These are phyloP conservation scores for Rhyzopertha dominica DNA, from an alignment of 1,140 invertebrate genomes.

Conservation along the genomic window DNA sequence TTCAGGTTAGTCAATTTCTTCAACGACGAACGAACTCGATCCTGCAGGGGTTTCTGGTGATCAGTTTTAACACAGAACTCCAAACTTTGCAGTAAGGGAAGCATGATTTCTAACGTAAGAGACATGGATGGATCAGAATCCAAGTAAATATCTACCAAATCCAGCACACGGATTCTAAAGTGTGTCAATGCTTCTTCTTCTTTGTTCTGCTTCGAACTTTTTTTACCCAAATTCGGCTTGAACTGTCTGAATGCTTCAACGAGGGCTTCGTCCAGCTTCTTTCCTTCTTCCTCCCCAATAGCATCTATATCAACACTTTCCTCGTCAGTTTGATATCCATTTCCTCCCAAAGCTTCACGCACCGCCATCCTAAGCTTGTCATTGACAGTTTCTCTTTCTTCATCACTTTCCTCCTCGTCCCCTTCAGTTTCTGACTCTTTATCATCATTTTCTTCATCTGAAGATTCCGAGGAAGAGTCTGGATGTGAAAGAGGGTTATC, in stretches of 20 bases:
- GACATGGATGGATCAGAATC: constrained; percentile 62
- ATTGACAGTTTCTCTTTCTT: constrained; percentile 58
- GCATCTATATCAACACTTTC: constrained; percentile 72
- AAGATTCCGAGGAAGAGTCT: no score
- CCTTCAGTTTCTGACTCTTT: constrained; percentile 34
- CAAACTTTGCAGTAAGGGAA: constrained; percentile 58
- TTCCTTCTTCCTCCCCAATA: constrained; percentile 69
- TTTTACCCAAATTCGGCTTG: constrained; percentile 52
- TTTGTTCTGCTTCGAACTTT: constrained; percentile 60
- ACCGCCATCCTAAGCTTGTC: constrained; percentile 62
- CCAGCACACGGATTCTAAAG: constrained; percentile 63
- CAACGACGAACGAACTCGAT: constrained; percentile 55
- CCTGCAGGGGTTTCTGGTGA: constrained; percentile 62
- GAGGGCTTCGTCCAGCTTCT: constrained; percentile 62
- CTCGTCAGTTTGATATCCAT: constrained; percentile 53
- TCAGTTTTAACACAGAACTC: constrained; percentile 63
- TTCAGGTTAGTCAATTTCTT: constrained; percentile 57
- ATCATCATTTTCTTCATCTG: constrained; percentile 34
- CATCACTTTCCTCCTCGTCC: constrained; percentile 50
- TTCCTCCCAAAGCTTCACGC: constrained; percentile 56
- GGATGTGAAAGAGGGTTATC: constrained; percentile 54
- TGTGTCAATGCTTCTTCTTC: constrained; percentile 61
- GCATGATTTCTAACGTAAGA: constrained; percentile 60
- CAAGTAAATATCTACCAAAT: constrained; percentile 65
- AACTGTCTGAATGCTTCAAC: constrained; percentile 65